Percentiles rank a stretch among this genome's conserved stretches.
These are phyloP conservation scores for Dinothrombium tinctorium DNA, from an alignment of 1,140 invertebrate species.

Conservation along the genomic window DNA sequence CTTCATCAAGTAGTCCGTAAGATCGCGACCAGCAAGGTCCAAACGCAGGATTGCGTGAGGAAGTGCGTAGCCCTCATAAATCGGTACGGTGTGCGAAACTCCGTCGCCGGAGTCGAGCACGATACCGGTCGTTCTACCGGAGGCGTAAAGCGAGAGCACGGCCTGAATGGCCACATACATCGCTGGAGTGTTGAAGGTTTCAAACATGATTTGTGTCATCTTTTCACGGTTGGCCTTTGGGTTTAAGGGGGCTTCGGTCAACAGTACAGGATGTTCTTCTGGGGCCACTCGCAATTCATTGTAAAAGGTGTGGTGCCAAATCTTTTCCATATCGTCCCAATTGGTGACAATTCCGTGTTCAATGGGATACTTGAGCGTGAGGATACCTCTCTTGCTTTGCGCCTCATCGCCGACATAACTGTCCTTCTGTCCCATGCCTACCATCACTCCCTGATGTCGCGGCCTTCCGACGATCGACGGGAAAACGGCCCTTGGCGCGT, in stretches of 20 bases:
- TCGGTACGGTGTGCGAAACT: constrained; percentile 32
- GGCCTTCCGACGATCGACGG: constrained; percentile 36
- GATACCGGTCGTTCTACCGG: constrained; percentile 30
- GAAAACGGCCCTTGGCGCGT: constrained; percentile 37
- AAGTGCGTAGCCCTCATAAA: constrained; percentile 32
- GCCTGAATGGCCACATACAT: constrained; percentile 30
- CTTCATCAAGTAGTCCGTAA: constrained; percentile 29
- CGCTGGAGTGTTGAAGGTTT: constrained; percentile 48
- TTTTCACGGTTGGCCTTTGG: constrained; percentile 68
- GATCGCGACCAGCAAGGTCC: constrained; percentile 32
- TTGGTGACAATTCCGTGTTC: constrained; percentile 36
- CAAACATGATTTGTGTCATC: constrained; percentile 79
- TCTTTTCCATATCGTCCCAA: constrained; percentile 35
- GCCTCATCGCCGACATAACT: constrained; percentile 69
- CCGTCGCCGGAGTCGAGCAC: constrained; percentile 32
- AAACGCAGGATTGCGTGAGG: constrained; percentile 32
- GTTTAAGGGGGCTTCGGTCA: constrained; percentile 77
- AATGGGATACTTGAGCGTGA: constrained; percentile 34
- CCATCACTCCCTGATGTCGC: constrained; percentile 41
- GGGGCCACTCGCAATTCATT: constrained; percentile 86
- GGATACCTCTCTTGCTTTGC: constrained; percentile 50
- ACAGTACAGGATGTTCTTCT: constrained; percentile 70
- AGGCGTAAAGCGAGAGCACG: constrained; percentile 28
- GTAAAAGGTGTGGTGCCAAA: constrained; percentile 35
- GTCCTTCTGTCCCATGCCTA: constrained; percentile 83